Percentiles rank a stretch among this genome's conserved stretches.
phyloP scores from a whole-genome alignment of 2,113 vertebrate species.

The Pardalotus punctatus region DNA sequence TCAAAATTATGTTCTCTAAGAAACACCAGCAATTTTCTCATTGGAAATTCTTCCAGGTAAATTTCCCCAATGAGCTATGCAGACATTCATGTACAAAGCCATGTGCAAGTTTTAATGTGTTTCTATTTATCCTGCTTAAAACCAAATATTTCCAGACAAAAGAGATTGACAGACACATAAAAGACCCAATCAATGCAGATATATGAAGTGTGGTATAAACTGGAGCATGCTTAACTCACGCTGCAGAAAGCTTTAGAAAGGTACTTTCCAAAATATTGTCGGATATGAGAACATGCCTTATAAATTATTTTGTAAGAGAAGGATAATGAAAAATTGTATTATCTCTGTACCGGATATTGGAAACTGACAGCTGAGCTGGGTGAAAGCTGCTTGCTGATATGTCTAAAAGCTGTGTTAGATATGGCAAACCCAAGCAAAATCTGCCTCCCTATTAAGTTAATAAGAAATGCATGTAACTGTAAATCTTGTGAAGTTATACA shows the following conservation, averaged over 20 bases:
- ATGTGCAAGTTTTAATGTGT: background rate
- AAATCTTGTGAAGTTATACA: background rate
- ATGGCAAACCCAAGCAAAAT: background rate
- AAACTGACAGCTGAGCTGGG: background rate
- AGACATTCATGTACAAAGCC: background rate
- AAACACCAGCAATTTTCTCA: background rate
- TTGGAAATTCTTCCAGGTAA: background rate
- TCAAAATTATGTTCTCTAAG: background rate
- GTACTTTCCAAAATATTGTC: background rate
- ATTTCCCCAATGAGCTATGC: background rate
- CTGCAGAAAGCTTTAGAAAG: background rate
- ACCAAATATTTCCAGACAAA: background rate
- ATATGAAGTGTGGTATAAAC: background rate
- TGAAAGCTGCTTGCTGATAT: background rate
- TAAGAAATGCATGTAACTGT: background rate
- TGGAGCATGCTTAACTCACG: background rate
- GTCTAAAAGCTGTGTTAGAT: background rate
- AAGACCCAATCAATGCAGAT: background rate
- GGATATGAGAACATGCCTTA: background rate
- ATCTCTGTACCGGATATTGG: background rate
- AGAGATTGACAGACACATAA: background rate
- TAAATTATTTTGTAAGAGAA: background rate
- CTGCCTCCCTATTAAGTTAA: background rate
- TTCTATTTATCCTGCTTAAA: constrained; percentile 37
- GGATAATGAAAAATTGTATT: background rate